Base-by-base conservation (phyloP, 2,797 vertebrate genomes). In the Pelodytes ibericus region DNA sequence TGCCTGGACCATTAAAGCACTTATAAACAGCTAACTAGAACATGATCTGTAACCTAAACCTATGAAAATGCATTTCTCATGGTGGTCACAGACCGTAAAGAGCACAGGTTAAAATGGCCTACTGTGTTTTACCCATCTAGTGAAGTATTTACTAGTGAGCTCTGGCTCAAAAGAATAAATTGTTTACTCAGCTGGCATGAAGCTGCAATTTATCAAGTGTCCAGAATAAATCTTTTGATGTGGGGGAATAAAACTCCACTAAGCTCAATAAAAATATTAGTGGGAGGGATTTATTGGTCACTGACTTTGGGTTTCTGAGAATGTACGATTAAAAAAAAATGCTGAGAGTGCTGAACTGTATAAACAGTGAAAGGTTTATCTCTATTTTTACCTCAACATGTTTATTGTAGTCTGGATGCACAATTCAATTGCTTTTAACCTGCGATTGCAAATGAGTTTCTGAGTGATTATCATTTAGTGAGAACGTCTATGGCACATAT, bases 51-150 rank as follows among this genome's bases (percentile, higher is more conserved):
- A 66, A 51, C 62, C 56, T 58, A 4, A 78, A 41, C 56, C 27
- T 18, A 72, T 31, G 66, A 78, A 72, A 75, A 67, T 72, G 29
- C 44, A 78, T 78, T 72, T 67, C 33, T 61, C 27, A 67, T 61
- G 41, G 3, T 56, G 57, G 67, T 5, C 25, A 29, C 44, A 36
- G 27, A 59, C n/a, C 26, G 26, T 8, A 62, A 30, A 72, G 30
- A 51, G 47, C 57, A 73, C 13, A 61, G 30, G 59, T 61, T 73
- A 44, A 15, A 68, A 44, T 56, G 58, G 62, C 31, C 22, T 25
- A 67, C 3, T 57, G 31, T 36, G 41, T 26, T 60, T 79, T 47
- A 72, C n/a, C 57, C 25, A 62, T 62, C 56, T 79, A 47, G 33
- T 15, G 61, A 15, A 53, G 15, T 56, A 63, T 56, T 68, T 73